phyloP scores from a whole-genome alignment of 2,797 vertebrate species.

The Acrossocheilus wenchowensis region DNA sequence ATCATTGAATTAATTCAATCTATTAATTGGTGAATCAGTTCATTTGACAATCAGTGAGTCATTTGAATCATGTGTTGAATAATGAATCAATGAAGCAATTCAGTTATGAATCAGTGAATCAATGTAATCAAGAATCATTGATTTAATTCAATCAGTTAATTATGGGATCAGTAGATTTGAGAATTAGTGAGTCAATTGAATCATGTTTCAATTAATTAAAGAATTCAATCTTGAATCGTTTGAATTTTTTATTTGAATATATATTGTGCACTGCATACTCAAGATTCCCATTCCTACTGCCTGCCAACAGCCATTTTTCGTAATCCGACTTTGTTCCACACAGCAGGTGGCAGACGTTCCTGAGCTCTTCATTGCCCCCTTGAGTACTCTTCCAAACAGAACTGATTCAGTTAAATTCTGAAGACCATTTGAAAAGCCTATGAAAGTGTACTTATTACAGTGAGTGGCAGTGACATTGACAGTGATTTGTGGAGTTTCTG shows the following conservation, averaged over 20 bases:
- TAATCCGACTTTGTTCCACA: constrained; percentile 13
- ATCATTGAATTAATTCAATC: background rate
- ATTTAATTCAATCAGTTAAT: background rate
- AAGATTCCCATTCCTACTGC: background rate
- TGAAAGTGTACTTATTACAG: constrained; percentile 19
- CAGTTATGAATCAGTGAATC: background rate
- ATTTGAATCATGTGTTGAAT: background rate
- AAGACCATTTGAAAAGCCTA: constrained; percentile 39
- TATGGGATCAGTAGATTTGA: background rate
- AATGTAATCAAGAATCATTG: background rate
- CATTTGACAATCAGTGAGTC: background rate
- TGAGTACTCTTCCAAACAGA: constrained; percentile 39
- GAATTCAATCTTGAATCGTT: background rate
- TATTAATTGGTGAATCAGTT: background rate
- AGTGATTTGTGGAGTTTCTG: constrained; percentile 50
- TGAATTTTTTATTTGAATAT: background rate
- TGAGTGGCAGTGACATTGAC: constrained; percentile 20
- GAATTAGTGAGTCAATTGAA: background rate
- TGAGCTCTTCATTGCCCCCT: constrained; percentile 45
- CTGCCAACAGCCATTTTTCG: background rate
- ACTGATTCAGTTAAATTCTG: constrained; percentile 37
- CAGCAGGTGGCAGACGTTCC: constrained; percentile 20
- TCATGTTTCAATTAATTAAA: background rate
- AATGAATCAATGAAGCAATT: background rate
- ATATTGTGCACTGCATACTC: background rate